Evolutionary conservation across 2,888 invertebrate species (phyloP), one percentile per base, ranked within the genome.

Genomic region (Dynastes grantii): DNA sequence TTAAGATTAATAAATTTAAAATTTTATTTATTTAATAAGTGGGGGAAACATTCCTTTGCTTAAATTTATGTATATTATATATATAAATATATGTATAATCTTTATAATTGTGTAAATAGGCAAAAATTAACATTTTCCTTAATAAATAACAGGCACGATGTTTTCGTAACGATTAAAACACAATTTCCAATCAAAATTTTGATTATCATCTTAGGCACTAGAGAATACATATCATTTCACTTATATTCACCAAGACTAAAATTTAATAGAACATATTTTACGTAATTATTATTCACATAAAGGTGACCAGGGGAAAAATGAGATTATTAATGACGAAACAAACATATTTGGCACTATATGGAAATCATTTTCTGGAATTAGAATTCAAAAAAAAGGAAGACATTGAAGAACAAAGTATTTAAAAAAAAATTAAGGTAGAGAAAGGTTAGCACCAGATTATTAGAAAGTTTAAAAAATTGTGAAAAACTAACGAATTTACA

Each of bases 91-190:
- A 78, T 78, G 71, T 78, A 80, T 73, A 77, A 53, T 22, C 9
- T 49, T 45, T 67, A 67, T 67, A 49, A 67, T 22, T 32, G 63
- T 78, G 75, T 76, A 75, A 63, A 68, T 64, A 29, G 64, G 40
- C 29, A 67, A 76, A 80, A 78, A 80, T 77, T 80, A 70, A 70
- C 76, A 73, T 79, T 29, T 68, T 76, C 13, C 71, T 71, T 64
- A 73, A 79, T 77, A 76, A 55, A 70, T 68, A 79, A 76, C 70
- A 76, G 63, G 67, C 64, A 76, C 67, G 63, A 76, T 51, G 73
- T 73, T 37, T 73, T 73, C 22, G 22, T 73, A 73, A 73, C 45
- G 51, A 75, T 61, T 61, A 27, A 40, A 40, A 75, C 45, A 63
- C 40, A 45, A 22, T 27, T 55, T 55, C n/a, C 22, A 16, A 55